phyloP scores from a whole-genome alignment of 2,113 vertebrate genomes.

The Hylia prasina region DNA sequence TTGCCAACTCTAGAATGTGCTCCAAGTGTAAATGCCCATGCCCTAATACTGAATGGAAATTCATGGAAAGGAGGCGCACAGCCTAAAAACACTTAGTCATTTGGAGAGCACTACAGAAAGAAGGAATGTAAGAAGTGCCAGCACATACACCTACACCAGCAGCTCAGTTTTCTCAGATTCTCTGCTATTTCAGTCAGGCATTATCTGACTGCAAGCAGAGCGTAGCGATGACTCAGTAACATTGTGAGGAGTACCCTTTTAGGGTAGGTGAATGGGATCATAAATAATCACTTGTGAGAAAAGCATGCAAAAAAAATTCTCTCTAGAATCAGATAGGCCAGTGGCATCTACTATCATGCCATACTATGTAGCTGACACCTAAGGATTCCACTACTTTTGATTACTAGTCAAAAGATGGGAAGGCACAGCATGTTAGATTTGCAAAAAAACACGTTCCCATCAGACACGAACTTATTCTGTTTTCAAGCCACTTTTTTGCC shows the following conservation, averaged over 20 bases:
- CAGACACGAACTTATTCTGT: not conserved
- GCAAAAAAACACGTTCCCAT: not conserved
- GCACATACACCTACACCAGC: conserved; percentile 3
- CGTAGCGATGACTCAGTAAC: not conserved
- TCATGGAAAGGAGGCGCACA: not conserved
- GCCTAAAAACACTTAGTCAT: conserved; percentile 38
- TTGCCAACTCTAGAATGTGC: not conserved
- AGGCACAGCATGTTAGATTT: not conserved
- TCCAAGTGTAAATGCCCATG: not conserved
- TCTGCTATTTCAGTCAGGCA: conserved; percentile 12
- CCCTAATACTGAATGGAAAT: not conserved
- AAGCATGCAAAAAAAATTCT: not conserved
- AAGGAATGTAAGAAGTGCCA: conserved; percentile 12
- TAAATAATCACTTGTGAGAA: not conserved
- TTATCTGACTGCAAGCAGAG: not conserved
- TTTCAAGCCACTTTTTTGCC: not conserved
- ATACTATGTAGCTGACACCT: not conserved
- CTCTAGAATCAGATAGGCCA: not conserved
- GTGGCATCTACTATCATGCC: not conserved
- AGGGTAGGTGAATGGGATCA: not conserved
- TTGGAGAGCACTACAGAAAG: conserved; percentile 1
- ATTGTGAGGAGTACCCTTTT: not conserved
- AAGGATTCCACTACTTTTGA: not conserved
- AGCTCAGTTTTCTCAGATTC: conserved; percentile 11
- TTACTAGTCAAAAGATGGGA: not conserved